These are phyloP conservation scores for Zosterops hypoxanthus DNA, from an alignment of 2,113 vertebrate genomes.

Conservation along the genomic window DNA sequence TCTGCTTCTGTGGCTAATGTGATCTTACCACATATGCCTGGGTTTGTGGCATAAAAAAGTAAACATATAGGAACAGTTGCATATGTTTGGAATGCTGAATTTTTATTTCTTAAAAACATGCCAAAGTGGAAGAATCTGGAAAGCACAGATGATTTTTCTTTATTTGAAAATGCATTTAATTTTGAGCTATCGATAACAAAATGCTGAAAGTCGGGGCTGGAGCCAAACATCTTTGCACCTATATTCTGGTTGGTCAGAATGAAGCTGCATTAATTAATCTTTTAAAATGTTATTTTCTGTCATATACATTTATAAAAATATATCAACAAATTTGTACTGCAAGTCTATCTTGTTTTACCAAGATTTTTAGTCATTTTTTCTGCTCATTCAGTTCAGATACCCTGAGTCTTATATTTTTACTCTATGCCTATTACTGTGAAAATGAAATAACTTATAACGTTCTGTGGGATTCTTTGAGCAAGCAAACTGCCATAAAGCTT, in stretches of 20 bases:
- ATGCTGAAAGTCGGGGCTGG: background rate
- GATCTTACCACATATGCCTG: background rate
- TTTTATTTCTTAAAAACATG: background rate
- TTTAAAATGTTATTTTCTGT: background rate
- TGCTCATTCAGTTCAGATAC: background rate
- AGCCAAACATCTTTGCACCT: background rate
- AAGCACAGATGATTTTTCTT: background rate
- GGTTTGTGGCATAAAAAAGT: background rate
- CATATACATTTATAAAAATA: background rate
- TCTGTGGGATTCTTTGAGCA: background rate
- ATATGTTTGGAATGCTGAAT: background rate
- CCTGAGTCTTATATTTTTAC: background rate
- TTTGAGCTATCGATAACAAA: background rate
- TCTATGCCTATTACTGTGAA: background rate
- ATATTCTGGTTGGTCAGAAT: background rate
- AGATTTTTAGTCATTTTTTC: background rate
- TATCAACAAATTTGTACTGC: background rate
- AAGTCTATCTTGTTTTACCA: background rate
- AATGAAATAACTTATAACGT: background rate
- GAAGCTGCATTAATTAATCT: background rate
- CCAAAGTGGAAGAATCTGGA: background rate
- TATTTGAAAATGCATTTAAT: background rate
- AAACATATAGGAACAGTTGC: background rate
- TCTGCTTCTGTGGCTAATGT: accelerated
- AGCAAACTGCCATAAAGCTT: background rate